These are phyloP conservation scores for Parascotia fuliginaria DNA, from an alignment of 2,888 invertebrate genomes.

Conservation along the genomic window DNA sequence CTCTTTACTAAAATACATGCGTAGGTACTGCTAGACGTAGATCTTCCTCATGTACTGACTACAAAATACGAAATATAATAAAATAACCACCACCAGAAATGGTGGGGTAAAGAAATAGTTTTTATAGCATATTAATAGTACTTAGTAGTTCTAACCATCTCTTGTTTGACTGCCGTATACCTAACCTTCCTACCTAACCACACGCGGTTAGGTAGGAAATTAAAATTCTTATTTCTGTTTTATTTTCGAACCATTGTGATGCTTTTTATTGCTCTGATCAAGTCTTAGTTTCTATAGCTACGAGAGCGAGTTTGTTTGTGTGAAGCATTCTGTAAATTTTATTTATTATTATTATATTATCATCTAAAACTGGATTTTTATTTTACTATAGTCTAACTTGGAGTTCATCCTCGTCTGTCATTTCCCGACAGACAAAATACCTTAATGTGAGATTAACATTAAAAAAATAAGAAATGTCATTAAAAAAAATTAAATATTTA, in stretches of 20 bases:
- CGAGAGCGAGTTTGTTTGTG: background rate
- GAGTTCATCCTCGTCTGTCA: too few species aligned
- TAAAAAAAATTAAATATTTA: too few species aligned
- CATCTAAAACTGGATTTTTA: too few species aligned
- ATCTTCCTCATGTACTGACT: too few species aligned
- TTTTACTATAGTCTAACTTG: too few species aligned
- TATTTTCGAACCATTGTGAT: background rate
- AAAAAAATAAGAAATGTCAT: too few species aligned
- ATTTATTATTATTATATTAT: too few species aligned
- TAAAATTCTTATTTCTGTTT: conserved; percentile 14
- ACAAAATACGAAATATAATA: background rate
- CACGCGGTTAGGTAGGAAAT: conserved; percentile 19
- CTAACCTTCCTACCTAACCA: background rate
- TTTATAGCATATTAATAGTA: conserved; percentile 17
- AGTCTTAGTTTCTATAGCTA: background rate
- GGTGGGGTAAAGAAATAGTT: conserved; percentile 22
- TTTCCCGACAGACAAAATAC: too few species aligned
- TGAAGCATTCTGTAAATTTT: background rate
- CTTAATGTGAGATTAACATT: too few species aligned
- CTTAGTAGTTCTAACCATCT: conserved; percentile 14
- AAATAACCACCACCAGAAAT: conserved; percentile 3
- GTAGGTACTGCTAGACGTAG: too few species aligned
- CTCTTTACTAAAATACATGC: too few species aligned
- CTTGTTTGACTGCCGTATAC: conserved; percentile 5
- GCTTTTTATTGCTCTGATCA: background rate